Evolutionary conservation across 2,113 vertebrate genomes (phyloP), one percentile per base, ranked within the genome.

Genomic region (Notiomystis cincta): DNA sequence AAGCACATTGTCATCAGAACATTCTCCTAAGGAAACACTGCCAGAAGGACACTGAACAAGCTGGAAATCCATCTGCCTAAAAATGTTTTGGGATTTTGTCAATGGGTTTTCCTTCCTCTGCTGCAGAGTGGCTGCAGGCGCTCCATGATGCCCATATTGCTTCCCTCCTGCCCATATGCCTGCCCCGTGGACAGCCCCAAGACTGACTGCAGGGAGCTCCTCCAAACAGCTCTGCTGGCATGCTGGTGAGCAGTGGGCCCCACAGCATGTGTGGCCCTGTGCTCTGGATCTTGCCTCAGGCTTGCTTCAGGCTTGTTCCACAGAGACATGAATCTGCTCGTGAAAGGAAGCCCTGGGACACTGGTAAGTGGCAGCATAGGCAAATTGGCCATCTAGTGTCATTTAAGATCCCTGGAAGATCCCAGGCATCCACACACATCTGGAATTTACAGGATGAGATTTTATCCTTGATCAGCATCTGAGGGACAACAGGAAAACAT

Each of bases 51-150:
- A 86, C 54, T 8, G 45, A 86, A 53, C 54, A 93, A 82, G 54
- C 33, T 80, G 79, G 45, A 92, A 70, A 80, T 60, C 65, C 86
- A 82, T 88, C 82, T 86, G 75, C 65, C n/a, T 45, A 57, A 76
- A 87, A 79, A 80, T 70, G 45, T 3, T 77, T 88, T 88, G 73
- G 35, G 45, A 69, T 80, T 89, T 80, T 82, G 20, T 82, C 70
- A 58, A 20, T 30, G 21, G 2, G 0, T 57, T 90, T 96, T 93
- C 85, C 44, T 65, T 50, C 22, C 25, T 88, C 37, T 42, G 25
- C 45, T 77, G 42, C 66, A 57, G 82, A 77, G 13, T 83, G 64
- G 54, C 82, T 85, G 31, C 58, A 83, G 42, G 60, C 42, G 86
- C 3, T 92, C 19, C 27, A 13, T 35, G 38, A 84, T 82, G 76